These are phyloP conservation scores for Opisthograptis luteolata DNA, from an alignment of 2,888 invertebrate genomes.

Conservation along the genomic window DNA sequence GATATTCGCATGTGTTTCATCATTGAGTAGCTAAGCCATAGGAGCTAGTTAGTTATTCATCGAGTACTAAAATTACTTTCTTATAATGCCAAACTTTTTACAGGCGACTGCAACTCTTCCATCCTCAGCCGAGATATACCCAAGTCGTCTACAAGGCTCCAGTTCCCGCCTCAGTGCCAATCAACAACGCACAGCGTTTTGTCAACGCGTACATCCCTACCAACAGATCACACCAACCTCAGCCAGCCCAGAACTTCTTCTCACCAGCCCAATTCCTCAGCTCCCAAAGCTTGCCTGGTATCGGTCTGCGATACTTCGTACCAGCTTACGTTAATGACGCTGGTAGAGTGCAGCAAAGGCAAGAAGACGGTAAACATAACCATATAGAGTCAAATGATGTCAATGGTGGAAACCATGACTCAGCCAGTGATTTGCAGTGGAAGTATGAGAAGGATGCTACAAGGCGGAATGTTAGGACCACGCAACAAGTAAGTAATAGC, in stretches of 20 bases:
- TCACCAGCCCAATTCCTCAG: conserved; percentile 64
- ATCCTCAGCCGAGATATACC: conserved; percentile 73
- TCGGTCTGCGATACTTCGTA: conserved; percentile 72
- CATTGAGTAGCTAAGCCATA: too few species aligned
- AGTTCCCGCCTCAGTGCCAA: conserved; percentile 47
- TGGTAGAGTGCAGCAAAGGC: conserved; percentile 48
- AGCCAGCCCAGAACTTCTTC: conserved; percentile 54
- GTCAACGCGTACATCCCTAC: conserved; percentile 70
- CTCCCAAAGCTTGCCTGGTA: conserved; percentile 70
- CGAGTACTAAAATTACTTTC: too few species aligned
- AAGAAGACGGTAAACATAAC: conserved; percentile 70
- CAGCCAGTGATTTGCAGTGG: conserved; percentile 68
- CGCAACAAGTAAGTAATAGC: conserved; percentile 59
- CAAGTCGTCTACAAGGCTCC: conserved; percentile 60
- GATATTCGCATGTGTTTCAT: too few species aligned
- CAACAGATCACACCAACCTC: conserved; percentile 50
- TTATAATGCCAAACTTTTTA: too few species aligned
- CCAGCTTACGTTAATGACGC: conserved; percentile 56
- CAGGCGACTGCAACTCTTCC: conserved; percentile 74
- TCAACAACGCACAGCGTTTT: conserved; percentile 71
- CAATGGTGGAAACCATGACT: conserved; percentile 48
- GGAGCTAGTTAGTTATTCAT: too few species aligned
- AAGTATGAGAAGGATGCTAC: conserved; percentile 70
- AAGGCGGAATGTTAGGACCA: conserved; percentile 57
- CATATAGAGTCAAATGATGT: conserved; percentile 64